A percentile compares a stretch with the other conserved stretches of the same genome.
Conservation (phyloP, 1,140 invertebrate genomes). For the Spodoptera frugiperda region DNA sequence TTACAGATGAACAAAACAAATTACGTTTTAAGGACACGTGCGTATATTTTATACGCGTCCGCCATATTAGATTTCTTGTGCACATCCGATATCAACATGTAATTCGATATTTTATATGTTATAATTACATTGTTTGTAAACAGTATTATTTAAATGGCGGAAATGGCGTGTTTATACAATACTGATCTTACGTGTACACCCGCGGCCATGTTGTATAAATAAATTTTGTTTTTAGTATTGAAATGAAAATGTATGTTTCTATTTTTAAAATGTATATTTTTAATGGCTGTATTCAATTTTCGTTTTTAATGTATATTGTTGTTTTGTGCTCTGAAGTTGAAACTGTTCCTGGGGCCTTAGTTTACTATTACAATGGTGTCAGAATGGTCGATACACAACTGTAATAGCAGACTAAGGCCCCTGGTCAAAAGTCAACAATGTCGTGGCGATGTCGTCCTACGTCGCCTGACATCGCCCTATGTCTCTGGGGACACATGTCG, state of each 20-base stretch:
- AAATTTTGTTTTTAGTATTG: background rate
- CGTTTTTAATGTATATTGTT: no score
- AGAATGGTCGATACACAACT: no score
- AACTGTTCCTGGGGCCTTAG: no score
- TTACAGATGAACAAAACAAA: background rate
- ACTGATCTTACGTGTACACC: constrained; percentile 36
- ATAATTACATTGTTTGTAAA: constrained; percentile 56
- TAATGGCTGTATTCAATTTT: no score
- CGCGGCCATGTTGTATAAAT: background rate
- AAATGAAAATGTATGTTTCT: background rate
- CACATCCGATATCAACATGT: background rate
- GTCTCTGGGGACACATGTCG: no score
- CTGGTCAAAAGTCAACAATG: no score
- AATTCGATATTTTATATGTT: constrained; percentile 39
- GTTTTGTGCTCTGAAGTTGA: no score
- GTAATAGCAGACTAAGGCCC: no score
- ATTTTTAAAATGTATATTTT: background rate
- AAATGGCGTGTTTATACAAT: constrained; percentile 63
- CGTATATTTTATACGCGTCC: background rate
- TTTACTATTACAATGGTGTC: no score
- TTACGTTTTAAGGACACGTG: background rate
- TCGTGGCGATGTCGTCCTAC: no score
- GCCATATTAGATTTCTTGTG: background rate
- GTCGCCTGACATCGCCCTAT: no score
- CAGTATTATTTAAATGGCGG: constrained; percentile 50